These are phyloP conservation scores for Teleiodes luculella DNA, from an alignment of 2,888 invertebrate genomes.

Conservation along the genomic window DNA sequence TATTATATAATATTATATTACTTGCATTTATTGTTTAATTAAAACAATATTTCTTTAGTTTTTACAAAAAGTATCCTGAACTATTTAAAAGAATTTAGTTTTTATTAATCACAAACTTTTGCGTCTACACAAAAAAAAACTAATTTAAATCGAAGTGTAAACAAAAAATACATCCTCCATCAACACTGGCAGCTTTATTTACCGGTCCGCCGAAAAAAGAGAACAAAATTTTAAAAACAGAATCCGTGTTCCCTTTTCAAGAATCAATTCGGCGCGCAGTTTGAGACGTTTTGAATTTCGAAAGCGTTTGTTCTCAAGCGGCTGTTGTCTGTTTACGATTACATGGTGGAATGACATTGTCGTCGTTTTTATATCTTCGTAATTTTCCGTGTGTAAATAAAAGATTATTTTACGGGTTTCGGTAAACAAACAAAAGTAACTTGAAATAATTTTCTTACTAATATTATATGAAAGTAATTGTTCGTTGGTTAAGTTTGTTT, in stretches of 20 bases:
- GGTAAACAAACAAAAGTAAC: too few relatives aligned
- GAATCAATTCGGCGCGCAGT: slow-evolving; percentile 31
- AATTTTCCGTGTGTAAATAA: too few relatives aligned
- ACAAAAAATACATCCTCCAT: slow-evolving; percentile 5
- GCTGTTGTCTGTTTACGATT: slow-evolving; percentile 7
- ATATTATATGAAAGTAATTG: too few relatives aligned
- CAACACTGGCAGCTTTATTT: slow-evolving; percentile 11
- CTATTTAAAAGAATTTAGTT: too few relatives aligned
- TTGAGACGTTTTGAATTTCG: slow-evolving; percentile 29
- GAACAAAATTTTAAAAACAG: slow-evolving; percentile 2
- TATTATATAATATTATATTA: too few relatives aligned
- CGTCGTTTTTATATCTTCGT: not conserved
- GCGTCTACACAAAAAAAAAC: not conserved
- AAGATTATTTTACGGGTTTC: too few relatives aligned
- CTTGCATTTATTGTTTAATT: too few relatives aligned
- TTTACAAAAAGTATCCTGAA: too few relatives aligned
- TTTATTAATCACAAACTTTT: not conserved
- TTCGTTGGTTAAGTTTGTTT: too few relatives aligned
- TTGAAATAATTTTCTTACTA: too few relatives aligned
- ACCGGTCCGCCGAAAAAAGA: slow-evolving; percentile 7
- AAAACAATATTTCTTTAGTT: too few relatives aligned
- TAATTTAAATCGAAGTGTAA: not conserved
- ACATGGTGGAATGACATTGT: slow-evolving; percentile 1
- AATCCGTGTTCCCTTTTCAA: slow-evolving; percentile 17
- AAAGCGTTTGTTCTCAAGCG: slow-evolving; percentile 18